Evolutionary conservation across 2,113 vertebrate genomes (phyloP).

Genomic region (Picathartes gymnocephalus): DNA sequence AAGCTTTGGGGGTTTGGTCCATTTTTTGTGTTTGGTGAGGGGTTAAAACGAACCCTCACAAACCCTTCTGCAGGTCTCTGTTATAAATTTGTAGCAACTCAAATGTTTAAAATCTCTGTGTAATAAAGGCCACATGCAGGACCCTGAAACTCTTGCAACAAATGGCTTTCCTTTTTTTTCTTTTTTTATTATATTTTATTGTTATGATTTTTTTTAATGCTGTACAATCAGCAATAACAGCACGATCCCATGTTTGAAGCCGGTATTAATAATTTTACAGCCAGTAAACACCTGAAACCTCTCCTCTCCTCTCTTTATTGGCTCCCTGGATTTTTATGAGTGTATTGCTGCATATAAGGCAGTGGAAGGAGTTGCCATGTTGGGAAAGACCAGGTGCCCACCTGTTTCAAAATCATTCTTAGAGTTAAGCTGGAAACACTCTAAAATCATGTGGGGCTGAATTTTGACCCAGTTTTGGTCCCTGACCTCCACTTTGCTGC

Average conservation of each 20-base stretch:
- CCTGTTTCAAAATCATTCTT: not conserved
- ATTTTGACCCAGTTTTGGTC: not conserved
- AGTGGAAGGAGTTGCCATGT: not conserved
- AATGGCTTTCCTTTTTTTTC: not conserved
- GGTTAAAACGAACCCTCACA: not conserved
- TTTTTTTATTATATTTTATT: not conserved
- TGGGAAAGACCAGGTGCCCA: not conserved
- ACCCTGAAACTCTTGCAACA: not conserved
- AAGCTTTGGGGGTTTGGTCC: not conserved
- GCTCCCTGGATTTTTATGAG: not conserved
- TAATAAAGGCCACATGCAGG: not conserved
- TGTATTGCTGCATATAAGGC: not conserved
- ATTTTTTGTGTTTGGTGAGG: not conserved
- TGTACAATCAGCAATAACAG: not conserved
- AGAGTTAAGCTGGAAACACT: not conserved
- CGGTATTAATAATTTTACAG: conserved; percentile 22
- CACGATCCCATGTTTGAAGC: not conserved
- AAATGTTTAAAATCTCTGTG: not conserved
- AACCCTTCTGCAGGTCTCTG: not conserved
- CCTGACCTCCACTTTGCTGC: not conserved
- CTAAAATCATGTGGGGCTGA: not conserved
- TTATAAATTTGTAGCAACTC: not conserved
- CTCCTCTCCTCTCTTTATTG: conserved; percentile 1
- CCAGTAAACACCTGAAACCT: not conserved
- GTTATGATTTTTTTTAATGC: not conserved